Evolutionary conservation across 2,113 vertebrate genomes (phyloP), one percentile per base, ranked within the genome.

Genomic region (Dipodomys merriami): DNA sequence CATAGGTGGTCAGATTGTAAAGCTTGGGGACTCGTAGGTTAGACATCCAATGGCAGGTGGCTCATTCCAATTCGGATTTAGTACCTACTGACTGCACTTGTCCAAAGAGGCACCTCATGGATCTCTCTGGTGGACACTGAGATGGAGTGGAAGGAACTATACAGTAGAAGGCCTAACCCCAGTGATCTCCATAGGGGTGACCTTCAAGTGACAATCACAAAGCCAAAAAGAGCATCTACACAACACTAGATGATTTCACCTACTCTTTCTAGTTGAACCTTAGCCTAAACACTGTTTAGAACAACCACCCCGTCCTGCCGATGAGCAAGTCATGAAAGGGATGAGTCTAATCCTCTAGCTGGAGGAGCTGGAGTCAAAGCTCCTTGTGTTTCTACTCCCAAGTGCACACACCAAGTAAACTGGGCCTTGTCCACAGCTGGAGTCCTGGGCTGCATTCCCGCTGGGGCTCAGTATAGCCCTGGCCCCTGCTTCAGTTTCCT

Each of bases 21-120:
- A 44, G 33, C 67, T 19, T 11, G 19, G 25, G 1, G 12, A 60
- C 10, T 6, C 23, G 27, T 20, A 18, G 30, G 19, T 22, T 33
- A 6, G 49, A 49, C 15, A 57, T 12, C 16, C 16, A 23, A 20
- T 0, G 22, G 88, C 62, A 62, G 25, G 30, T 25, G 39, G 25
- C 18, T n/a, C 76, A 76, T 92, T 35, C 65, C 19, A 44, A 30
- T 2, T 27, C 44, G 39, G 46, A 25, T 30, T 9, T 39, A 19
- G 19, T 13, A 7, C 10, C 3, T 18, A 2, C 6, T 18, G 60
- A 13, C 76, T 23, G 12, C 25, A 5, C 10, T 1, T 3, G 8
- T 39, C 30, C 27, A 60, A 33, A 79, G 0, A 13, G 4, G 1
- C 12, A 6, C 6, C 23, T 29, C 7, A 2, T 6, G 1, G 2